Evolutionary conservation across 2,797 vertebrate species (phyloP).

Genomic region (Sphenodon punctatus): DNA sequence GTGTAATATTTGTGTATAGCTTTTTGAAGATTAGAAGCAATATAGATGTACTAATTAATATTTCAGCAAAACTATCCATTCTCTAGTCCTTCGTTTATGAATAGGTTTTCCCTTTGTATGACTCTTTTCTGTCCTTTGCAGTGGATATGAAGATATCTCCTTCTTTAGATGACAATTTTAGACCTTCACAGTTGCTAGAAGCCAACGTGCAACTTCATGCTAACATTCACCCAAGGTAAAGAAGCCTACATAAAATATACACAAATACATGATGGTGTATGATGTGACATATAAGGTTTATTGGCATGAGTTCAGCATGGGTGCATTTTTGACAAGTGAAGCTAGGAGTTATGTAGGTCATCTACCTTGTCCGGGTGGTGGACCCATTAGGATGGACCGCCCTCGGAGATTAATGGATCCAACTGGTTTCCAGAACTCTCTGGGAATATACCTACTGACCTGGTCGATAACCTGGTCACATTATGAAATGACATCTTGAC

Average conservation of each 20-base stretch:
- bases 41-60: background rate
- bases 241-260: background rate
- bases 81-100: background rate
- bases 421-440: no score
- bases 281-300: background rate
- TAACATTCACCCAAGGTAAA: conserved; percentile 82
- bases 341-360: background rate
- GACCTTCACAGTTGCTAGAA: conserved; percentile 72
- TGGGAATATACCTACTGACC: no score
- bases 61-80: background rate
- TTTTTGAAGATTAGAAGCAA: background rate
- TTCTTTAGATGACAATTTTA: conserved; percentile 70
- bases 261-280: rapidly evolving
- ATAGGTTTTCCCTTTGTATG: background rate
- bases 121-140: conserved; percentile 41
- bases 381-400: no score
- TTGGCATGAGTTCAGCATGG: background rate
- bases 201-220: conserved; percentile 71
- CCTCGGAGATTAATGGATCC: no score
- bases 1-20: background rate
- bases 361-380: no score
- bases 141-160: conserved; percentile 66
- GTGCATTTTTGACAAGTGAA: background rate
- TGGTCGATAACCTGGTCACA: no score
- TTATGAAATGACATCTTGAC: no score